Base-by-base conservation (phyloP, 2,888 invertebrate genomes). In the Hypsopygia costalis region DNA sequence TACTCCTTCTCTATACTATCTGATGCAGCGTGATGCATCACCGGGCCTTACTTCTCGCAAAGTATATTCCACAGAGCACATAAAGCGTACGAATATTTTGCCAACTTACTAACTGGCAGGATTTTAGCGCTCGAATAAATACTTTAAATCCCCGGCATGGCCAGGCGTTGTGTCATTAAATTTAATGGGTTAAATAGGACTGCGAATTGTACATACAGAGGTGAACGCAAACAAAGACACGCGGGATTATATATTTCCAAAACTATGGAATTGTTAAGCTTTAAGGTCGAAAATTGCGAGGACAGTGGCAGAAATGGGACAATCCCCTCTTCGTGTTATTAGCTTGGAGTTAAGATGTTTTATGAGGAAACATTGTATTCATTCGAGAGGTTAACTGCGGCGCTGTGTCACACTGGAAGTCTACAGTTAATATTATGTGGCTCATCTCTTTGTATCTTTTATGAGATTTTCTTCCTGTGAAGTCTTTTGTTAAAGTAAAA, bases 291-390 rank as follows among this genome's bases (percentile, higher is more conserved):
- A 46, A 36, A 37, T 46, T 46, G 43, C 34, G 37, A 22, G 10
- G 16, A 32, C 27, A 29, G 11, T 11, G 6, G n/a, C 16, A 21
- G 11, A 36, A 16, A 28, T 30, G n/a, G 9, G 11, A 10, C 6
- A 16, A 28, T 20, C 32, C n/a, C 31, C 32, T 34, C 20, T 28
- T 25, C 40, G 41, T 46, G 43, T 46, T 51, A 48, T 47, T 52
- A 51, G 47, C 52, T 41, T 20, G 34, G 38, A 56, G 53, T 47
- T 56, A 65, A 63, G 61, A 59, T 66, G 68, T 72, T 69, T 63
- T 61, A 56, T 59, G 54, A 65, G 62, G 65, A 66, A 72, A 72
- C 64, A 62, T 67, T 58, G 63, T 62, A 55, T 60, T 55, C 52
- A 55, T 62, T 62, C 45, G 47, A 62, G 50, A 57, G 58, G 49